Base-by-base conservation (phyloP, 2,888 invertebrate species). In the Drosophila crucigera region DNA sequence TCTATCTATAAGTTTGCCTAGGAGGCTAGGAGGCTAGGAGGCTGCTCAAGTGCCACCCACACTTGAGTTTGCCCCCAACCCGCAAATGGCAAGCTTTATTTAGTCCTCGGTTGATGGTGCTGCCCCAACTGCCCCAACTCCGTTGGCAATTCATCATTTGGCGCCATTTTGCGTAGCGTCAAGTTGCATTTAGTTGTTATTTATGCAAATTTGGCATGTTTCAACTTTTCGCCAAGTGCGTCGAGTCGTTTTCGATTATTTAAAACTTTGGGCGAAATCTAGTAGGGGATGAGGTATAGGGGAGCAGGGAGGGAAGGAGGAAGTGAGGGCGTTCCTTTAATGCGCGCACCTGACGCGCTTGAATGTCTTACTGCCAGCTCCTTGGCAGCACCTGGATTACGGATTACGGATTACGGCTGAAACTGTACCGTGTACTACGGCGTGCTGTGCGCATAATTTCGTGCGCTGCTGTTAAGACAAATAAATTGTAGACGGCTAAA, bases 131-230 rank as follows among this genome's bases (percentile, higher is more conserved):
- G 25, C 19, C 52, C 22, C 37, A 35, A 50, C 63, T 14, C 37
- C 37, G n/a, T 30, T 47, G 62, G 52, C 80, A 86, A 86, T 86
- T 74, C 86, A 86, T 86, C 85, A 86, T 69, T 74, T 76, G 86
- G 69, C 82, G 86, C 86, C 85, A 86, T 80, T 89, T 86, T 82
- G 83, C 58, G 65, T 64, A 62, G 89, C 89, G 83, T 78, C 91
- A 91, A 91, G 86, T 91, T 91, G 91, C 83, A 89, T 91, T 92
- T 86, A 91, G 84, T 82, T 85, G 77, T 84, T 91, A 91, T 92
- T 92, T 91, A 92, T 92, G 91, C 91, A 92, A 92, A 92, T 92
- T 88, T 89, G 71, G 82, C 90, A 91, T 91, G 91, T 78, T 86
- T 78, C 85, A 84, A 86, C 90, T 89, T 88, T 83, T 82, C 75